A percentile compares a stretch with the other conserved stretches of the same genome.
Evolutionary conservation across 2,113 vertebrate species (phyloP).

Genomic region (Lethenteron reissneri): DNA sequence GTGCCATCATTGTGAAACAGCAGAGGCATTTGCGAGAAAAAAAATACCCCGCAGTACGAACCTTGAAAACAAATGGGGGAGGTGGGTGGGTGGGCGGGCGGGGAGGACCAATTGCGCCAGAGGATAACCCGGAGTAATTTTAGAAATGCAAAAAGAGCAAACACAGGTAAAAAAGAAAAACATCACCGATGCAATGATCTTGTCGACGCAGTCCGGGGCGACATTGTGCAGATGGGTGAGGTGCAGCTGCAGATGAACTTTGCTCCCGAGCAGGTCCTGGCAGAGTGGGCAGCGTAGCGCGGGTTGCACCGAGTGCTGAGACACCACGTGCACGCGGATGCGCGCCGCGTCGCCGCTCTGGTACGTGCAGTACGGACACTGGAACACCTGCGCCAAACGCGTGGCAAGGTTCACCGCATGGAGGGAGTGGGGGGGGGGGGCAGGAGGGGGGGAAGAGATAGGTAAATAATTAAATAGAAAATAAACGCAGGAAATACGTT

Average conservation of each 20-base stretch:
- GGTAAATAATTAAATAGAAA: not conserved
- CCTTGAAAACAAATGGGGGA: too few relatives aligned
- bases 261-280: slow-evolving; percentile 98
- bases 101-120: too few relatives aligned
- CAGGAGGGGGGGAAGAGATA: not conserved
- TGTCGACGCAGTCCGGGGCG: slow-evolving; percentile 87
- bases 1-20: too few relatives aligned
- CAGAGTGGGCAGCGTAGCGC: slow-evolving; percentile 88
- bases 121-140: too few relatives aligned
- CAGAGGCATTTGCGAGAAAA: too few relatives aligned
- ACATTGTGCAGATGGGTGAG: slow-evolving; percentile 98
- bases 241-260: slow-evolving; percentile 95
- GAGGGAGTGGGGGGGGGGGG: not conserved
- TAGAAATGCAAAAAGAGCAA: too few relatives aligned
- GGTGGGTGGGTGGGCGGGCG: too few relatives aligned
- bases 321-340: slow-evolving; percentile 90
- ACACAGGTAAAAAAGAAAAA: not conserved
- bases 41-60: too few relatives aligned
- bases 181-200: slow-evolving; percentile 78
- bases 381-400: slow-evolving; percentile 40
- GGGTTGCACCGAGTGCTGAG: slow-evolving; percentile 89
- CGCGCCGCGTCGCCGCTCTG: slow-evolving; percentile 74
- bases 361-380: slow-evolving; percentile 98
- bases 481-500: too few relatives aligned
- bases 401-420: too few relatives aligned